phyloP scores from a whole-genome alignment of 2,797 vertebrate species.

The Chaenodraco wilsoni region DNA sequence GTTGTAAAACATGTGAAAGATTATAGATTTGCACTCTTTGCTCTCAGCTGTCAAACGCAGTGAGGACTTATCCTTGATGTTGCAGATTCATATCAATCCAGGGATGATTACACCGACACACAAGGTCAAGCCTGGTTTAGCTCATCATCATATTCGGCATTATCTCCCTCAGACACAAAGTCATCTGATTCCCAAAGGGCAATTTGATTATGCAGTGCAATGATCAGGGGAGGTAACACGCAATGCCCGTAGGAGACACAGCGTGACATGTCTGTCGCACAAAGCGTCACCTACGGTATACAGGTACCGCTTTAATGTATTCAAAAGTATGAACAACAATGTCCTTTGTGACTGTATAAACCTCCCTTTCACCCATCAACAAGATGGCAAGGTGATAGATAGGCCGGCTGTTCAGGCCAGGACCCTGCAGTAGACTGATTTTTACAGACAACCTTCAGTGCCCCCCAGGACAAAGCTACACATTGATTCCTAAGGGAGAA shows the following conservation, averaged over 20 bases:
- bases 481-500: constrained; percentile 75
- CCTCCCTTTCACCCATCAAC: constrained; percentile 37
- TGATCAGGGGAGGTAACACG: constrained; percentile 36
- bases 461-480: constrained; percentile 62
- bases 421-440: constrained; percentile 58
- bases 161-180: constrained; percentile 70
- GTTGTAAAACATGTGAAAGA: constrained; percentile 60
- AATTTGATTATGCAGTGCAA: constrained; percentile 63
- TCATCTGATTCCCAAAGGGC: constrained; percentile 71
- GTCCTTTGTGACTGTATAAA: constrained; percentile 19
- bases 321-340: constrained; percentile 18
- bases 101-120: constrained; percentile 58
- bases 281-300: constrained; percentile 5
- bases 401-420: constrained; percentile 21
- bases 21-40: constrained; percentile 49
- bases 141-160: constrained; percentile 68
- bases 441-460: constrained; percentile 70
- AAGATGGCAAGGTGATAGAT: constrained; percentile 51
- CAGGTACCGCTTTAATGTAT: constrained; percentile 13
- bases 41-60: constrained; percentile 47
- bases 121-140: constrained; percentile 68
- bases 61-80: constrained; percentile 52
- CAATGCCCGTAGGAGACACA: constrained; percentile 31
- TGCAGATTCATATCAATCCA: constrained; percentile 66
- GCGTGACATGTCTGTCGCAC: constrained; percentile 20